phyloP scores from a whole-genome alignment of 2,797 vertebrate species.

The Darevskia nairensis region DNA sequence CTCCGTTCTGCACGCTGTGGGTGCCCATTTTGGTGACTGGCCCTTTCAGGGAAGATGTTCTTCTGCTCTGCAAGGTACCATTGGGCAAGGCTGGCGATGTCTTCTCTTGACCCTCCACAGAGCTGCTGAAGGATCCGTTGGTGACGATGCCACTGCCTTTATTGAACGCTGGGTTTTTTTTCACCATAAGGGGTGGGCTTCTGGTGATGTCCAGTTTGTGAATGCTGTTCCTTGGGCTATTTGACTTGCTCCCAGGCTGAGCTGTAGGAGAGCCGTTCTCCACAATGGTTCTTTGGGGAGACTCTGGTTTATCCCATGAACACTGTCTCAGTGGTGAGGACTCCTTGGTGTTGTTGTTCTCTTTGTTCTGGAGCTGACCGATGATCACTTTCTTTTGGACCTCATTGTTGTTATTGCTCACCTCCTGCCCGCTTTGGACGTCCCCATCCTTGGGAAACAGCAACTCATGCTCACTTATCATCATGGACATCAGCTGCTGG shows the following conservation, averaged over 20 bases:
- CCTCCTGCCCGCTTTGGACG: slow-evolving; percentile 77
- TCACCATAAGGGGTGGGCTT: slow-evolving; percentile 90
- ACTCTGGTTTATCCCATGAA: slow-evolving; percentile 90
- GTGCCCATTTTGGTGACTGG: slow-evolving; percentile 96
- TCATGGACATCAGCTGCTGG: slow-evolving; percentile 95
- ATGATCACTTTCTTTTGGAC: slow-evolving; percentile 76
- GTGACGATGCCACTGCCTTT: slow-evolving; percentile 98
- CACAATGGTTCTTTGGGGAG: slow-evolving; percentile 80
- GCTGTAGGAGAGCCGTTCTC: slow-evolving; percentile 84
- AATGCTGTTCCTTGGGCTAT: slow-evolving; percentile 87
- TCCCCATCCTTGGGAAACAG: slow-evolving; percentile 89
- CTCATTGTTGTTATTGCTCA: slow-evolving; percentile 90
- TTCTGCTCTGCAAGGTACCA: slow-evolving; percentile 83
- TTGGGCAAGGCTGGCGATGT: slow-evolving; percentile 78
- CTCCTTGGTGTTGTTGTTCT: slow-evolving; percentile 89
- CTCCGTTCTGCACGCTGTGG: slow-evolving; percentile 85
- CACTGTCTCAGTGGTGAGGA: slow-evolving; percentile 78
- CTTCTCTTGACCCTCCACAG: slow-evolving; percentile 86
- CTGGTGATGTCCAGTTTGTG: slow-evolving; percentile 86
- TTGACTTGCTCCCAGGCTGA: slow-evolving; percentile 79
- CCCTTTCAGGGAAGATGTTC: slow-evolving; percentile 86
- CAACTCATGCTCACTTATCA: slow-evolving; percentile 91
- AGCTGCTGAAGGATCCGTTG: slow-evolving; percentile 96
- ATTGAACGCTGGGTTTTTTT: slow-evolving; percentile 95
- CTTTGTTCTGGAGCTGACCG: slow-evolving; percentile 87